Base-by-base conservation (phyloP, 2,888 invertebrate genomes). In the Agrenia bidenticulata region DNA sequence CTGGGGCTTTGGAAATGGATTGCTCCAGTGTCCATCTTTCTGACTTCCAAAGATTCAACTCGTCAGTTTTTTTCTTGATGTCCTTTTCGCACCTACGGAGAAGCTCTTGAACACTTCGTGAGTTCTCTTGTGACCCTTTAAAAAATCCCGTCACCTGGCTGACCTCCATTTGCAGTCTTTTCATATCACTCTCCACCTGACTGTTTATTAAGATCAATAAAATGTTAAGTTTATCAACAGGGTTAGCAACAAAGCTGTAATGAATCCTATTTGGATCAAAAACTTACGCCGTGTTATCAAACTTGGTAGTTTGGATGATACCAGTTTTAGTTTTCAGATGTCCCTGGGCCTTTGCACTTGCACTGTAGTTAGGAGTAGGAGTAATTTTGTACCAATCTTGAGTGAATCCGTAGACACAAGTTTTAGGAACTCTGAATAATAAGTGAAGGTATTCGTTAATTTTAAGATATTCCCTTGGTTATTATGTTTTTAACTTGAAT, bases 341-440 rank as follows among this genome's bases (percentile, higher is more conserved):
- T n/a, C n/a, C n/a, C 24, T 13, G 21, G 5, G 2, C 23, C 5
- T 39, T n/a, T 5, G 56, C 19, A 27, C 17, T 17, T 15, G 32
- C 39, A n/a, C 23, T 49, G 27, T 58, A 58, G n/a, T 49, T 42
- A n/a, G 58, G 58, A 26, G 24, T 17, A 4, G 58, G 58, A 26
- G 23, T 42, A 26, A 58, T 23, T 45, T 49, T 58, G 26, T n/a
- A 42, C 23, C 58, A 58, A 24, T 58, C 58, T 27, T 26, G 19
- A 11, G 41, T 45, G 21, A 45, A 37, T 21, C 58, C 58, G 27
- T 19, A 37, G 2, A 39, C 26, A 24, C 58, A 58, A n/a, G 23
- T 42, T 15, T 23, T 21, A 15, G 58, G 58, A 9, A 45, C 49
- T n/a, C 58, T 58, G 57, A 45, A 51, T 23, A 15, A 51, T 15